Evolutionary conservation across 2,797 vertebrate genomes (phyloP).

Genomic region (Lacerta viridis): DNA sequence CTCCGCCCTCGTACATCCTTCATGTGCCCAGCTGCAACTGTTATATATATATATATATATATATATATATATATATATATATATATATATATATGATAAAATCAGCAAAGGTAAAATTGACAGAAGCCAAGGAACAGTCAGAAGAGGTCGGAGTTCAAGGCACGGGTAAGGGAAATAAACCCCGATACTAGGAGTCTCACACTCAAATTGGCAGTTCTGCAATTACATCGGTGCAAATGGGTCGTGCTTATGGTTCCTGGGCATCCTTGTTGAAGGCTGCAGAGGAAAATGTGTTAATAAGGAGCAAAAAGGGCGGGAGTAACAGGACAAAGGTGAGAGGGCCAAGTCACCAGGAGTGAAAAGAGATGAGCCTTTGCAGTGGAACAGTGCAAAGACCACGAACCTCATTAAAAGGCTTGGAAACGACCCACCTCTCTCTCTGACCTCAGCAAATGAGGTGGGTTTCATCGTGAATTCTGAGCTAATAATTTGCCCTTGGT

Average conservation of each 20-base stretch:
- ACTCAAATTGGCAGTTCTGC: slow-evolving; percentile 1
- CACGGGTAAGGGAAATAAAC: neutral
- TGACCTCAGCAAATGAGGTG: slow-evolving; percentile 33
- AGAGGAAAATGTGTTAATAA: slow-evolving; percentile 10
- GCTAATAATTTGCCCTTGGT: slow-evolving; percentile 47
- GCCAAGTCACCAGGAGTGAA: neutral
- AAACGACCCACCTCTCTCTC: neutral
- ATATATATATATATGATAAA: no score
- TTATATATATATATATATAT: neutral
- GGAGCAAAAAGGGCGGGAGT: neutral
- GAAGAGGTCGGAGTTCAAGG: neutral
- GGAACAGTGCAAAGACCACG: slow-evolving; percentile 23
- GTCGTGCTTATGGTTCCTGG: neutral
- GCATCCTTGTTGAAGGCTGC: accelerated
- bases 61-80: no score
- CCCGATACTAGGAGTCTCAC: neutral
- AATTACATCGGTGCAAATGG: slow-evolving; percentile 24
- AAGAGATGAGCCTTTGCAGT: neutral
- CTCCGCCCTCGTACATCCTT: neutral
- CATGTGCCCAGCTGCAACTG: neutral
- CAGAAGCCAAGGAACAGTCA: neutral
- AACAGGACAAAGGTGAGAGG: neutral
- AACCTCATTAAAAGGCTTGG: slow-evolving; percentile 57
- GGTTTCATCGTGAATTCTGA: slow-evolving; percentile 46
- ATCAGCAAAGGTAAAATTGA: slow-evolving; percentile 9